Base-by-base conservation (phyloP, 1,140 invertebrate species). In the Anthonomus grandis region DNA sequence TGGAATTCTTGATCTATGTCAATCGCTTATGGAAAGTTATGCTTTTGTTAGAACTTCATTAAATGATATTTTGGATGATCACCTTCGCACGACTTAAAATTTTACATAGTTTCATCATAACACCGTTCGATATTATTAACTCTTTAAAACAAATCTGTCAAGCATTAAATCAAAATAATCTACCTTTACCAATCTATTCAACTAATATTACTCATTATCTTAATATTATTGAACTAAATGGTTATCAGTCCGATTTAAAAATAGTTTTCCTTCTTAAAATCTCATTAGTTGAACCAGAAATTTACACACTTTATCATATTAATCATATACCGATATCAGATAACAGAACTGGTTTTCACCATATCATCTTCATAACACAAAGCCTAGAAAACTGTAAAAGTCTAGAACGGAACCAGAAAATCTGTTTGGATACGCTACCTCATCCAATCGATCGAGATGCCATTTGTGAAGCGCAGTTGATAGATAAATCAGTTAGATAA, bases 371-470 rank as follows among this genome's bases (percentile, higher is more conserved):
- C n/a, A n/a, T n/a, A n/a, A n/a, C n/a, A n/a, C 36, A 38, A 38
- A 38, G 3, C n/a, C n/a, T 38, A 17, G n/a, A 38, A 5, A 5
- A 3, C n/a, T 38, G 36, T 13, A 38, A 38, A 38, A 4, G 12
- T 38, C 17, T 38, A n/a, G 36, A 38, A n/a, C 4, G n/a, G 17
- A 4, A n/a, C n/a, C n/a, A 12, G 42, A 45, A 45, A 21, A 45
- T 24, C 23, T 21, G 3, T 24, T 19, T 45, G 15, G 15, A 21
- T n/a, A n/a, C n/a, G n/a, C n/a, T n/a, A n/a, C n/a, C n/a, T n/a
- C n/a, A n/a, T n/a, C n/a, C n/a, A n/a, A 45, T 45, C 17, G 42
- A 45, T 18, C 17, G 42, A 6, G 42, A 45, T 10, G 42, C 42
- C 4, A 45, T 45, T 4, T 45, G 42, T 45, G 42, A 45, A 45